Conservation (phyloP, 2,113 vertebrate species). For the Semnornis frantzii region DNA sequence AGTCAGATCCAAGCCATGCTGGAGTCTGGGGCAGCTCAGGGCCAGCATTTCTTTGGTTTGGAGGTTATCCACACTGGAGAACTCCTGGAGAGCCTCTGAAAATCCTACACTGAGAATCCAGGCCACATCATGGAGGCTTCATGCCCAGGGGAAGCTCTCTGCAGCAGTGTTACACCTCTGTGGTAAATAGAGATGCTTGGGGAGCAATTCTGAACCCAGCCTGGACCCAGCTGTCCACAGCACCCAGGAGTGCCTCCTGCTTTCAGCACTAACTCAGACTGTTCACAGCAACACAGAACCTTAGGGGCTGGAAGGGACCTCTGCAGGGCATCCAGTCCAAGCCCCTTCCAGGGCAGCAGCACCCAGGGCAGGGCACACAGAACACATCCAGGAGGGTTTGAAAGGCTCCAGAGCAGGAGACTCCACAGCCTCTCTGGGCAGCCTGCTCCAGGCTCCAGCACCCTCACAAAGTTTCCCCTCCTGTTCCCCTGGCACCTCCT, state of each 20-base stretch:
- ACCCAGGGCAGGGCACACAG: too few species aligned
- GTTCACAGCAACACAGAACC: too few species aligned
- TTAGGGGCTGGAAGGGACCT: too few species aligned
- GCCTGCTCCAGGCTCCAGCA: too few species aligned
- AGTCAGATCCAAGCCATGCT: not conserved
- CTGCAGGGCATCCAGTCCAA: too few species aligned
- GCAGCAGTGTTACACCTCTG: fast-evolving
- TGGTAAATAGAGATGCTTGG: not conserved
- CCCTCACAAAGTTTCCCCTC: too few species aligned
- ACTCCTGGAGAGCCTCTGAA: not conserved
- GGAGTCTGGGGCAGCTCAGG: not conserved
- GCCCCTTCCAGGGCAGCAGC: too few species aligned
- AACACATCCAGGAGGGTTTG: too few species aligned
- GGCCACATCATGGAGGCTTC: not conserved
- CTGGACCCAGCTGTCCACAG: not conserved
- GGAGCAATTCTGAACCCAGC: not conserved
- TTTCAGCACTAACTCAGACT: not conserved
- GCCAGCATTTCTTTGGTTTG: not conserved
- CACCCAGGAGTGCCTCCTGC: not conserved
- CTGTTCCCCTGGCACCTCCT: too few species aligned
- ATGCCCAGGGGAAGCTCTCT: not conserved
- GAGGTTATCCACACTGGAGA: not conserved
- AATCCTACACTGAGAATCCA: not conserved
- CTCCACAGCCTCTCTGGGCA: too few species aligned
- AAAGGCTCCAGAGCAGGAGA: too few species aligned